These are phyloP conservation scores for Paraescarpia echinospica DNA, from an alignment of 1,140 invertebrate genomes.

Conservation along the genomic window DNA sequence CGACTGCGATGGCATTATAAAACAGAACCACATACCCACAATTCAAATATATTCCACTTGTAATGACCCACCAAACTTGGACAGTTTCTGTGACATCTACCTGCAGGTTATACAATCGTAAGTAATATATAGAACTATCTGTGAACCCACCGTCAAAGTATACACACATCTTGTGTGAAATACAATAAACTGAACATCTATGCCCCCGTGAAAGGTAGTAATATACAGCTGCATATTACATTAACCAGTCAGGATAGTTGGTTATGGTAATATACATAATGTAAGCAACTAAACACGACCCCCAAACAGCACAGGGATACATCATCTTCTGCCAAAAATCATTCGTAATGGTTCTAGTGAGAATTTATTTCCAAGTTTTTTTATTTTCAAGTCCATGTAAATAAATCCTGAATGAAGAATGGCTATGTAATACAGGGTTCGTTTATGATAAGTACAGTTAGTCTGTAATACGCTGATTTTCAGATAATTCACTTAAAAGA, in stretches of 20 bases:
- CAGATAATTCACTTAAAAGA: too few relatives aligned
- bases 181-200: background rate
- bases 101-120: background rate
- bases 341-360: background rate
- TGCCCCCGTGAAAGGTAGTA: background rate
- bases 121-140: background rate
- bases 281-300: background rate
- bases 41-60: background rate
- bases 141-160: background rate
- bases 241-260: background rate
- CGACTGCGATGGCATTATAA: background rate
- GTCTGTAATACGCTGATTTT: too few relatives aligned
- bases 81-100: background rate
- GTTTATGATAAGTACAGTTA: too few relatives aligned
- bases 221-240: background rate
- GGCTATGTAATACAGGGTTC: too few relatives aligned
- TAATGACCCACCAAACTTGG: background rate
- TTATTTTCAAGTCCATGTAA: too few relatives aligned
- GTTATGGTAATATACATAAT: background rate
- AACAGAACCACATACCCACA: background rate
- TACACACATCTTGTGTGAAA: background rate
- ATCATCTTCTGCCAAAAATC: background rate
- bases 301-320: background rate
- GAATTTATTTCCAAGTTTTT: too few relatives aligned
- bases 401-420: too few relatives aligned